Evolutionary conservation across 1,140 invertebrate species (phyloP), one percentile per base, ranked within the genome.

Genomic region (Periplaneta americana): DNA sequence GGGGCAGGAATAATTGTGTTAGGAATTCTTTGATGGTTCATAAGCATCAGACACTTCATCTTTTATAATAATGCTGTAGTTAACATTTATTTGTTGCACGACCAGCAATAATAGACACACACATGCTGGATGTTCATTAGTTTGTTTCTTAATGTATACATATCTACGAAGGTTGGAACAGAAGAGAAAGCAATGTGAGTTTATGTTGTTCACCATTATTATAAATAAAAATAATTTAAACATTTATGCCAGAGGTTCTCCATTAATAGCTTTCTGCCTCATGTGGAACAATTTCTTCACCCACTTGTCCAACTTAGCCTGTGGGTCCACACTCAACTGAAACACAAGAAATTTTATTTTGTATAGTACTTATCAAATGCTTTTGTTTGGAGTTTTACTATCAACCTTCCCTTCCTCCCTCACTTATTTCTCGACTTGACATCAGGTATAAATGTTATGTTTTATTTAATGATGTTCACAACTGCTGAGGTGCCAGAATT

Each of bases 201-300:
- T 78, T 78, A 37, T 48, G 39, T 36, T 11, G 28, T 48, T 48
- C 39, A 48, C 0, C 22, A 66, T 66, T 66, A 66, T 28, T 66
- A 66, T 66, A 66, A 66, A 66, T 66, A 66, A 66, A 80, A 37
- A 66, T 66, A 66, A 66, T n/a, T 66, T n/a, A 66, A 80, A 37
- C 2, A 34, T 34, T 82, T 34, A 80, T 39, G 32, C 39, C 18
- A 83, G 35, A 35, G 82, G 82, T 74, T 83, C 82, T 28, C 82
- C 82, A 78, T 83, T 82, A 75, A 88, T 83, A 48, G 88, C 88
- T 84, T 89, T 89, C 80, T 90, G 89, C 77, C 89, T 84, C 22
- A 89, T 80, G 33, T 85, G 86, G 48, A 88, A 90, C 4, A 90
- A 82, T 79, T 90, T 90, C 79, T 89, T 90, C 4, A 89, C 88